These are phyloP conservation scores for Parotocinclus haroldoi DNA, from an alignment of 2,797 vertebrate genomes.

Conservation along the genomic window DNA sequence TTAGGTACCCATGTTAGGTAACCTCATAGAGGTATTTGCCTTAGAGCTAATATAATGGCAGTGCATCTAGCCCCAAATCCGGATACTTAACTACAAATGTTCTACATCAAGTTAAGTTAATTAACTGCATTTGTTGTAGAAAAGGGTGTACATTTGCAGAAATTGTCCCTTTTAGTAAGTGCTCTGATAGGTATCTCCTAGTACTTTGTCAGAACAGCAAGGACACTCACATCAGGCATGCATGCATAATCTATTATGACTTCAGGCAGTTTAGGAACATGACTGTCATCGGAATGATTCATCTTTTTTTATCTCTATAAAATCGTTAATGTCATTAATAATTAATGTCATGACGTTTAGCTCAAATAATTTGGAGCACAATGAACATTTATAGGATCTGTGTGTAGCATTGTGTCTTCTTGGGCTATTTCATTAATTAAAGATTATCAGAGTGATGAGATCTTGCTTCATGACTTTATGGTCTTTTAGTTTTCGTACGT, in stretches of 20 bases:
- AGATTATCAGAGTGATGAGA: constrained; percentile 2
- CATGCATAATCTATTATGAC: constrained; percentile 12
- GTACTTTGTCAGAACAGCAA: neutral
- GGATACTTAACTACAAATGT: too few relatives aligned
- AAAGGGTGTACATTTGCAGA: too few relatives aligned
- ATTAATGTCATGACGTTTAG: neutral
- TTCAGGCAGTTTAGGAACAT: constrained; percentile 7
- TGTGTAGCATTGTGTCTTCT: constrained; percentile 5
- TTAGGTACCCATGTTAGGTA: too few relatives aligned
- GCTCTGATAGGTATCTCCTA: too few relatives aligned
- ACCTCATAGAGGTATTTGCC: too few relatives aligned
- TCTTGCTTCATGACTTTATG: constrained; percentile 1
- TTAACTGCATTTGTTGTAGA: too few relatives aligned
- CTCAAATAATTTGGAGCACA: too few relatives aligned
- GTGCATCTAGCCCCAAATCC: too few relatives aligned
- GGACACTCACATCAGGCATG: neutral
- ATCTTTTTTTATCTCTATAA: neutral
- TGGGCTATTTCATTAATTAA: constrained; percentile 11
- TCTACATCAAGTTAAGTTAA: too few relatives aligned
- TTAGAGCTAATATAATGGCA: too few relatives aligned
- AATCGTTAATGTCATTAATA: neutral
- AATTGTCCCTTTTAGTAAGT: too few relatives aligned
- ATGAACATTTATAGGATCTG: constrained; percentile 16
- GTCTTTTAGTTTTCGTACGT: constrained; percentile 13
- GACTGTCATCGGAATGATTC: constrained; percentile 14